Conservation (phyloP, 64 coral and sea anemone species). For the Stichodactyla mertensii region DNA sequence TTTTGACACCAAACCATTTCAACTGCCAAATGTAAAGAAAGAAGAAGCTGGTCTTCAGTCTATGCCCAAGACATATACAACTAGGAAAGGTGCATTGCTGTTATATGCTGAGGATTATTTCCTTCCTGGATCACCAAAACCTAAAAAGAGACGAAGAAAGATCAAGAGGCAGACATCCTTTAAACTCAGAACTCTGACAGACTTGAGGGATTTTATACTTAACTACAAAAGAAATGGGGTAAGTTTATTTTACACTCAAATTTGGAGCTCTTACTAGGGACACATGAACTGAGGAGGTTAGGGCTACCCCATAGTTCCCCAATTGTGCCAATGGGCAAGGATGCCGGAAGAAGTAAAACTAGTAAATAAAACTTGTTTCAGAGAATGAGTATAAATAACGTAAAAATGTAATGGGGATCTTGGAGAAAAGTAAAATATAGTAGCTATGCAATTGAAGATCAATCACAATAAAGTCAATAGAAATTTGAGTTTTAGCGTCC, state of each 20-base stretch:
- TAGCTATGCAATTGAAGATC: too few species aligned
- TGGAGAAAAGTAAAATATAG: too few species aligned
- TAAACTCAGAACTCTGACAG: conserved; percentile 69
- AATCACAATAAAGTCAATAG: too few species aligned
- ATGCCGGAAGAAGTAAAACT: too few species aligned
- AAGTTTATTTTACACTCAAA: conserved; percentile 6
- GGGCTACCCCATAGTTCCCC: too few species aligned
- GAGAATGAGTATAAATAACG: too few species aligned
- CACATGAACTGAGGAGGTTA: too few species aligned
- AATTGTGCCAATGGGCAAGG: too few species aligned
- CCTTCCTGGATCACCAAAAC: conserved; percentile 77
- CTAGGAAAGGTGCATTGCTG: conserved; percentile 85
- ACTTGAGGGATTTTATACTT: conserved; percentile 71
- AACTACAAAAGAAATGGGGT: conserved; percentile 96
- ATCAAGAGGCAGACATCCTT: conserved; percentile 48
- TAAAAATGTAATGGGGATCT: too few species aligned
- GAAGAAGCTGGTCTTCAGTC: not conserved
- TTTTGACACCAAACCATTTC: conserved; percentile 33
- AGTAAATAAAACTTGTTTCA: too few species aligned
- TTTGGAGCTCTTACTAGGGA: too few species aligned
- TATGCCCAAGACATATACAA: conserved; percentile 91
- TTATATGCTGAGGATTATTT: conserved; percentile 91
- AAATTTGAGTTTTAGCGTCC: too few species aligned
- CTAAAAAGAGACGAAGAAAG: conserved; percentile 62
- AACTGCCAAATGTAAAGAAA: conserved; percentile 58